Conservation (phyloP, 1,140 invertebrate genomes). For the Atopsyche davidsoni region DNA sequence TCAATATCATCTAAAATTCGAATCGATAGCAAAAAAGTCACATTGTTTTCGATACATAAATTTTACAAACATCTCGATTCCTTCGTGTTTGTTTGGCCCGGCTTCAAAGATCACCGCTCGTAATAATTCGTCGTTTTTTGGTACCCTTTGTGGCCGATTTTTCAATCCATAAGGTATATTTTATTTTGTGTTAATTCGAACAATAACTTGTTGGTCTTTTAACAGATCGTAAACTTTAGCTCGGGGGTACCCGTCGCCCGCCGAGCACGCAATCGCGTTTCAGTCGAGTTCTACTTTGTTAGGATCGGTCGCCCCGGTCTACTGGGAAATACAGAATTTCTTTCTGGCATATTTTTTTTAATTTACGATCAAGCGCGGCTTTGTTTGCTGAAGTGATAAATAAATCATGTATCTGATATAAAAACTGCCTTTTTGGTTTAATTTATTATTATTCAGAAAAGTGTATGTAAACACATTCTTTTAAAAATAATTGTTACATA, state of each 20-base stretch:
- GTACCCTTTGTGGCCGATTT: slow-evolving; percentile 1
- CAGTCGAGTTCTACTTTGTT: slow-evolving; percentile 23
- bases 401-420: too few species aligned
- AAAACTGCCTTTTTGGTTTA: too few species aligned
- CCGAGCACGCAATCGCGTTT: slow-evolving; percentile 13
- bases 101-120: slow-evolving; percentile 20
- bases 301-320: too few species aligned
- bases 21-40: slow-evolving; percentile 4
- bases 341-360: neutral
- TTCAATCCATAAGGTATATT: slow-evolving; percentile 25
- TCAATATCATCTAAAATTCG: slow-evolving; percentile 3
- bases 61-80: slow-evolving; percentile 4
- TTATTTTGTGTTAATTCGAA: slow-evolving; percentile 54
- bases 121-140: slow-evolving; percentile 5
- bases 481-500: too few species aligned
- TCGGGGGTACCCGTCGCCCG: slow-evolving; percentile 25
- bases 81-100: neutral
- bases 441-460: too few species aligned
- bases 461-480: too few species aligned
- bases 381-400: too few species aligned
- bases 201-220: slow-evolving; percentile 48
- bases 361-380: too few species aligned
- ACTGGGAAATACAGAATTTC: slow-evolving; percentile 7
- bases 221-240: slow-evolving; percentile 50
- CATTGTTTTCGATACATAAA: slow-evolving; percentile 11